Percentiles rank a stretch among this genome's conserved stretches.
Evolutionary conservation across 2,888 invertebrate species (phyloP).

Genomic region (Auanema freiburgensis): DNA sequence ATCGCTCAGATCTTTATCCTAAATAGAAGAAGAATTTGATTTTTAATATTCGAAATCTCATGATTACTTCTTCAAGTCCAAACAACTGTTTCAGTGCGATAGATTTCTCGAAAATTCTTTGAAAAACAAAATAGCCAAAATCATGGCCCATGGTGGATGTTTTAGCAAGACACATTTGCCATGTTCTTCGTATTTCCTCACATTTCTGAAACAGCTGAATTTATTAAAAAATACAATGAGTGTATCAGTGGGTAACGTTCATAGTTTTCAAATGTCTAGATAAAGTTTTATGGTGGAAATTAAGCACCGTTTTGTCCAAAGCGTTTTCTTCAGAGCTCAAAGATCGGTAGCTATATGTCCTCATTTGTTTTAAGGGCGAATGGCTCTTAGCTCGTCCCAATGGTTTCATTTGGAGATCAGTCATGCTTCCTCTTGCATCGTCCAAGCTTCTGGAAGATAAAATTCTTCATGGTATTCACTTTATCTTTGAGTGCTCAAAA

Average conservation of each 20-base stretch:
- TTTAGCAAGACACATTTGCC: conserved; percentile 32
- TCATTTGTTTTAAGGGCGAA: conserved; percentile 50
- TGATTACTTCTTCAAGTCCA: conserved; percentile 20
- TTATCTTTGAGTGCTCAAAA: no score
- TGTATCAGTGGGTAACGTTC: no score
- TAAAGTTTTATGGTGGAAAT: no score
- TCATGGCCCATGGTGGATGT: conserved; percentile 8
- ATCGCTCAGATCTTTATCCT: conserved; percentile 26
- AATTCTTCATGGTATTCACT: no score
- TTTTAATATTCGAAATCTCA: no score
- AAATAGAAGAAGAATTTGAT: no score
- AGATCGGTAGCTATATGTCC: conserved; percentile 46
- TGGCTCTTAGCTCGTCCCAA: conserved; percentile 41
- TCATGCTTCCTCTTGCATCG: conserved; percentile 28
- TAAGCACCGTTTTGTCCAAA: conserved; percentile 32
- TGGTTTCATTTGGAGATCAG: conserved; percentile 40
- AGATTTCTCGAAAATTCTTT: conserved; percentile 43
- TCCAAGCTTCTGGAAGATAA: conserved; percentile 29
- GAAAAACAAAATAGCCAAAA: conserved; percentile 48
- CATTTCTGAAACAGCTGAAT: conserved; percentile 30
- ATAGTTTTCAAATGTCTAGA: no score
- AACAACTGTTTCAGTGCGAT: conserved; percentile 36
- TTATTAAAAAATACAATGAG: neutral
- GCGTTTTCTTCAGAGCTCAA: conserved; percentile 46
- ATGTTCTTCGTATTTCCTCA: conserved; percentile 25